Evolutionary conservation across 2,797 vertebrate genomes (phyloP).

Genomic region (Mormyrus hasselquistii): DNA sequence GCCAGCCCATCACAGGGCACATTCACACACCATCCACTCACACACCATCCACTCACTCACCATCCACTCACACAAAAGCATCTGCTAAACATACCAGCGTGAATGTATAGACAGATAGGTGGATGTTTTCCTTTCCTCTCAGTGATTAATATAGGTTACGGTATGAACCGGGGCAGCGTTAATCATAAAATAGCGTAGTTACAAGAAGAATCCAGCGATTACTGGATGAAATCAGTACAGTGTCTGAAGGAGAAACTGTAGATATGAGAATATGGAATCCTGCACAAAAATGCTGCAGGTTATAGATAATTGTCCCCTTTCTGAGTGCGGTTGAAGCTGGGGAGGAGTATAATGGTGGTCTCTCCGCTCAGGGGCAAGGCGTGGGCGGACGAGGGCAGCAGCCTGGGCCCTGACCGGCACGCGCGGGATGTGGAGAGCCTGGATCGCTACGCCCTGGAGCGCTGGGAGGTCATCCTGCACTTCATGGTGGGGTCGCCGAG

Average conservation of each 20-base stretch:
- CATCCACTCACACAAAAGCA: background rate
- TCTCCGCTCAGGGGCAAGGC: background rate
- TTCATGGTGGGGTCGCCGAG: conserved; percentile 91
- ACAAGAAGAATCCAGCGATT: background rate
- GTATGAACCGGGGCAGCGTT: background rate
- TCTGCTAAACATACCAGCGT: background rate
- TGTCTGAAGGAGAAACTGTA: background rate
- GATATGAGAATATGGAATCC: background rate
- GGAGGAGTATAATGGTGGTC: background rate
- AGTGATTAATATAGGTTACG: background rate
- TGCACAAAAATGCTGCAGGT: background rate
- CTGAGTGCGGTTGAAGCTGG: background rate
- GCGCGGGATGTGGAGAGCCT: conserved; percentile 78
- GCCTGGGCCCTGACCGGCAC: conserved; percentile 80
- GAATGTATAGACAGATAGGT: background rate
- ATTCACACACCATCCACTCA: no score
- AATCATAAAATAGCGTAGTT: background rate
- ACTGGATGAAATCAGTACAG: background rate
- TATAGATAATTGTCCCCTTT: background rate
- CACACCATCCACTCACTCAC: no score
- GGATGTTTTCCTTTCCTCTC: background rate
- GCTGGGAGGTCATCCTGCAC: conserved; percentile 89
- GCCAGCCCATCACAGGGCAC: no score
- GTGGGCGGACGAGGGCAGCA: conserved; percentile 81
- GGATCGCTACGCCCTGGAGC: conserved; percentile 82